Conservation (phyloP, 2,113 vertebrate species). For the Dipodomys ordii region DNA sequence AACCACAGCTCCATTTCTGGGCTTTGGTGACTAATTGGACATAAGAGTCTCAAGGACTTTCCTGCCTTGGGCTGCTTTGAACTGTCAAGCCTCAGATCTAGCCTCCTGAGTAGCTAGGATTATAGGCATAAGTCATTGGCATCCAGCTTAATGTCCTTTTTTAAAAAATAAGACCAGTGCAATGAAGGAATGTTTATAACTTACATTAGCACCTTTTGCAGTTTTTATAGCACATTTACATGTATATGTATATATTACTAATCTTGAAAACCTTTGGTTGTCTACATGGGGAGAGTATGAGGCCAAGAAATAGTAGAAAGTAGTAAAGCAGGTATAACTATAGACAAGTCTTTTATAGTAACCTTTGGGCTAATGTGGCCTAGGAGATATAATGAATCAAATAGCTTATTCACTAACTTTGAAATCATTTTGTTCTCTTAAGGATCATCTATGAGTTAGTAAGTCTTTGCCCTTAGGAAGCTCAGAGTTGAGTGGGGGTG, state of each 20-base stretch:
- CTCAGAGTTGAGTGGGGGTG: background rate
- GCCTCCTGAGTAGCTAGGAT: too few relatives aligned
- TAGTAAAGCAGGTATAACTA: background rate
- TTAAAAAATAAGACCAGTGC: slow-evolving; percentile 42
- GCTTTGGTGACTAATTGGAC: too few relatives aligned
- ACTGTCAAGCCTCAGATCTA: too few relatives aligned
- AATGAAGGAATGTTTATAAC: slow-evolving; percentile 30
- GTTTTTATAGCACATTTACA: slow-evolving; percentile 24
- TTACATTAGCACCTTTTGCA: background rate
- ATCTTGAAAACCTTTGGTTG: background rate
- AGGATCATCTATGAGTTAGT: background rate
- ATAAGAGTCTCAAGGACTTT: too few relatives aligned
- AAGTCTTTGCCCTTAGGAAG: background rate
- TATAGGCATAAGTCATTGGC: too few relatives aligned
- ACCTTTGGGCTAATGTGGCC: background rate
- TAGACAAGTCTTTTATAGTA: background rate
- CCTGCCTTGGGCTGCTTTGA: too few relatives aligned
- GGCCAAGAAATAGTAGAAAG: background rate
- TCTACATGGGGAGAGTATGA: background rate
- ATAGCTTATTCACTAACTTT: slow-evolving; percentile 45
- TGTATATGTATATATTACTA: slow-evolving; percentile 10
- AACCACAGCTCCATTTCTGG: too few relatives aligned
- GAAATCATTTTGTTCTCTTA: slow-evolving; percentile 35
- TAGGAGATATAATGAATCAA: background rate
- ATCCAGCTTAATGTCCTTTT: background rate